Conservation (phyloP, 2,113 vertebrate genomes). For the Nesoenas mayeri region DNA sequence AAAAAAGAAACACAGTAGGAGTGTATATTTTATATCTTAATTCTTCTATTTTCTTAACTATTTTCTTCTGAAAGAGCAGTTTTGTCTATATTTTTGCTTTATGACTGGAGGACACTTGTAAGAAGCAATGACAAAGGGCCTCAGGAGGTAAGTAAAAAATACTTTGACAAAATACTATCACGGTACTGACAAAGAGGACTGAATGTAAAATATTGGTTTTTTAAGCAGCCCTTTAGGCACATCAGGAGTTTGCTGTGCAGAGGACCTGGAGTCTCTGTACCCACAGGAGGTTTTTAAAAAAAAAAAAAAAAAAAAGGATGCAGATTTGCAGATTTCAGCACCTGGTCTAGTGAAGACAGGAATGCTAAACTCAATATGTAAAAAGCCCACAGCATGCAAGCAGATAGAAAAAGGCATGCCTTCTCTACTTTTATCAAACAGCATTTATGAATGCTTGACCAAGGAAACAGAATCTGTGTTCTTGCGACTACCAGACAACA, state of each 20-base stretch:
- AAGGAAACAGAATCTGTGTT: not conserved
- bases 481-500: not conserved
- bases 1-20: not conserved
- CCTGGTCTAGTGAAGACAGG: not conserved
- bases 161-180: not conserved
- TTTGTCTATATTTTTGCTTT: not conserved
- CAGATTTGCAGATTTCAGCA: not conserved
- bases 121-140: not conserved
- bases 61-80: not conserved
- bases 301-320: not conserved
- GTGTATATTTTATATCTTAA: not conserved
- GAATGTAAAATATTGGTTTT: not conserved
- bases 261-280: not conserved
- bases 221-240: not conserved
- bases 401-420: not conserved
- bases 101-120: not conserved
- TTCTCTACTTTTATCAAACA: not conserved
- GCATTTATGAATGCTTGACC: not conserved
- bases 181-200: not conserved
- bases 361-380: not conserved
- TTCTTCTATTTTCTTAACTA: not conserved
- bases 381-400: not conserved
- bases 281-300: not conserved
- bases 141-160: not conserved
- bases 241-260: not conserved